Conservation (phyloP, 1,140 invertebrate genomes). For the Batillaria attramentaria region DNA sequence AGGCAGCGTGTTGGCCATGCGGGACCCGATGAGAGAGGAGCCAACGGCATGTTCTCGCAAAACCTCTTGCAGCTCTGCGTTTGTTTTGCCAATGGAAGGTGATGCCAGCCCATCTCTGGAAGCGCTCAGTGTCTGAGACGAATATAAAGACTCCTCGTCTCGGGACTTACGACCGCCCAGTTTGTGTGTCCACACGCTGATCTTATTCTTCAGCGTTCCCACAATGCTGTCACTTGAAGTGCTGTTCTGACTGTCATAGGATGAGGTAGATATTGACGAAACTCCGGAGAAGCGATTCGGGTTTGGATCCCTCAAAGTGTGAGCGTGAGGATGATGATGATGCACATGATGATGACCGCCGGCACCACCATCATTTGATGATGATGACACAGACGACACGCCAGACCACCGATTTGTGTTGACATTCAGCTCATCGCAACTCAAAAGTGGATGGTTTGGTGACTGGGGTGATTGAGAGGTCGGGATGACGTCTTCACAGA, state of each 20-base stretch:
- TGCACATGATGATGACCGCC: not conserved
- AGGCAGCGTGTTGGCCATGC: conserved; percentile 50
- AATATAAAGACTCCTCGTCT: not conserved
- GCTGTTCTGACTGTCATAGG: conserved; percentile 54
- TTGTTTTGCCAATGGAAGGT: not conserved
- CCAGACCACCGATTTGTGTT: conserved; percentile 39
- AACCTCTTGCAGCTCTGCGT: conserved; percentile 47
- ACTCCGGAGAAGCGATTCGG: conserved; percentile 50
- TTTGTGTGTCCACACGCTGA: conserved; percentile 45
- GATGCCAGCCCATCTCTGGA: conserved; percentile 6
- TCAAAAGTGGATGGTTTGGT: not conserved
- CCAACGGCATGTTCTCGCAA: conserved; percentile 49
- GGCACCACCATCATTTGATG: conserved; percentile 14
- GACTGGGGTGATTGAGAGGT: not conserved
- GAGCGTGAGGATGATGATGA: not conserved
- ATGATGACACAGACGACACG: conserved; percentile 41
- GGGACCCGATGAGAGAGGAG: conserved; percentile 45
- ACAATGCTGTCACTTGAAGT: conserved; percentile 48
- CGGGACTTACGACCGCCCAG: conserved; percentile 13
- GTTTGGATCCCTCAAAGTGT: not conserved
- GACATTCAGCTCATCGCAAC: not conserved
- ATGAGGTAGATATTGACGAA: conserved; percentile 57
- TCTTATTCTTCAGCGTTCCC: conserved; percentile 51
- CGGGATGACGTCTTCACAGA: not conserved
- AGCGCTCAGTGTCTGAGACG: not conserved